A percentile compares a stretch with the other conserved stretches of the same genome.
Conservation (phyloP, 2,888 invertebrate species). For the Calliphora vomitoria region DNA sequence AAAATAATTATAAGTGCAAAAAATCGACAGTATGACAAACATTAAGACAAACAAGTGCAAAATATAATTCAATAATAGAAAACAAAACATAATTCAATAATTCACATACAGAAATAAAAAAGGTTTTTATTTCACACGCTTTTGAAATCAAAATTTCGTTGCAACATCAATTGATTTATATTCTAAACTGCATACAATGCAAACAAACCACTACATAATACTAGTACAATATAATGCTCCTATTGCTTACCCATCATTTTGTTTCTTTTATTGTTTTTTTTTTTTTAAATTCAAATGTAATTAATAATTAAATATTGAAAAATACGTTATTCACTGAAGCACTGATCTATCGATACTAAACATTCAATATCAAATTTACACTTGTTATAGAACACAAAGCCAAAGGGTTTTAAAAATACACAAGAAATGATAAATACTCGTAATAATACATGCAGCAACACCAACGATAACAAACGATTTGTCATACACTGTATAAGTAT, state of each 20-base stretch:
- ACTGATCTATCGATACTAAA: slow-evolving; percentile 49
- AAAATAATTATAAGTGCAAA: slow-evolving; percentile 32
- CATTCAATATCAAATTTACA: slow-evolving; percentile 20
- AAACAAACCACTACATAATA: no score
- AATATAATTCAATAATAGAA: slow-evolving; percentile 8
- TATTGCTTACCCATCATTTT: slow-evolving; percentile 47
- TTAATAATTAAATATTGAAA: background rate
- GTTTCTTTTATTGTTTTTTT: background rate
- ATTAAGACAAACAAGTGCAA: slow-evolving; percentile 23
- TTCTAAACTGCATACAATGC: no score
- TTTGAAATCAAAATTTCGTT: background rate
- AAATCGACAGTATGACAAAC: background rate
- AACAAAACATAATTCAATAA: slow-evolving; percentile 15
- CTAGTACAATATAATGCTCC: background rate
- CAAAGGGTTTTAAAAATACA: slow-evolving; percentile 20
- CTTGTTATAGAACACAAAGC: slow-evolving; percentile 37
- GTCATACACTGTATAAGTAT: slow-evolving; percentile 37
- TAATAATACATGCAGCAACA: slow-evolving; percentile 13
- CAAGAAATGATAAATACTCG: slow-evolving; percentile 13
- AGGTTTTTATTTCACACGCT: background rate
- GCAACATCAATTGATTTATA: no score
- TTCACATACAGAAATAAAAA: background rate
- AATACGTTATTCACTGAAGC: slow-evolving; percentile 36
- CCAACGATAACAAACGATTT: slow-evolving; percentile 52
- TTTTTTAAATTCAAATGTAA: background rate